These are phyloP conservation scores for Halictus ligatus DNA, from an alignment of 2,888 invertebrate genomes.

Conservation along the genomic window DNA sequence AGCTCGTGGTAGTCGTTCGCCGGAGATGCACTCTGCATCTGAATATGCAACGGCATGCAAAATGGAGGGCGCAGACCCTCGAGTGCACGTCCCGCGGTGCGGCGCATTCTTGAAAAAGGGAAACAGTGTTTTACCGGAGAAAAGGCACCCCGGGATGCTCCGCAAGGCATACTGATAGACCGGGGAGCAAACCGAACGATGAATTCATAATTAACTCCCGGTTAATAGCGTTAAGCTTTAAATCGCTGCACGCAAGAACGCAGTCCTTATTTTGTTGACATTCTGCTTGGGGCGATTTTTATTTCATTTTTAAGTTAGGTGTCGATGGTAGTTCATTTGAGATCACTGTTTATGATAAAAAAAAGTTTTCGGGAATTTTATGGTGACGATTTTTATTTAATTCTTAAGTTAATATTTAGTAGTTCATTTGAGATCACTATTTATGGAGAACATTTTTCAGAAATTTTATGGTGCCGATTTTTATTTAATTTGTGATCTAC, in stretches of 20 bases:
- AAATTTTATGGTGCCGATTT: too few species aligned
- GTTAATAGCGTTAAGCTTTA: not conserved
- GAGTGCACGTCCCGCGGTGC: not conserved
- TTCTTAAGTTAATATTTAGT: too few species aligned
- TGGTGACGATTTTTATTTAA: too few species aligned
- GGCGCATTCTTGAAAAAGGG: constrained; percentile 4
- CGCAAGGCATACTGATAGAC: not conserved
- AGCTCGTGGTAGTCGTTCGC: constrained; percentile 22
- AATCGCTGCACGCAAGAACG: not conserved
- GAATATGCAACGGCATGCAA: constrained; percentile 14
- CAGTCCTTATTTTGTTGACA: too few species aligned
- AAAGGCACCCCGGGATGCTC: not conserved
- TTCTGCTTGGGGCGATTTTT: too few species aligned
- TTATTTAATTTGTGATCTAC: too few species aligned
- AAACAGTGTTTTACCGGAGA: constrained; percentile 10
- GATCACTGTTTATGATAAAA: too few species aligned
- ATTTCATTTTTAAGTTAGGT: too few species aligned
- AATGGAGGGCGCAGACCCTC: constrained; percentile 1
- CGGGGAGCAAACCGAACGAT: not conserved
- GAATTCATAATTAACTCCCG: not conserved
- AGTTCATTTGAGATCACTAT: too few species aligned
- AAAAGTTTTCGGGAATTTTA: too few species aligned
- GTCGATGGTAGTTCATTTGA: too few species aligned
- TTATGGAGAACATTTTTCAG: too few species aligned
- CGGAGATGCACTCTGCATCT: constrained; percentile 33